phyloP scores from a whole-genome alignment of 1,140 invertebrate genomes.

The Drosophila mayri region DNA sequence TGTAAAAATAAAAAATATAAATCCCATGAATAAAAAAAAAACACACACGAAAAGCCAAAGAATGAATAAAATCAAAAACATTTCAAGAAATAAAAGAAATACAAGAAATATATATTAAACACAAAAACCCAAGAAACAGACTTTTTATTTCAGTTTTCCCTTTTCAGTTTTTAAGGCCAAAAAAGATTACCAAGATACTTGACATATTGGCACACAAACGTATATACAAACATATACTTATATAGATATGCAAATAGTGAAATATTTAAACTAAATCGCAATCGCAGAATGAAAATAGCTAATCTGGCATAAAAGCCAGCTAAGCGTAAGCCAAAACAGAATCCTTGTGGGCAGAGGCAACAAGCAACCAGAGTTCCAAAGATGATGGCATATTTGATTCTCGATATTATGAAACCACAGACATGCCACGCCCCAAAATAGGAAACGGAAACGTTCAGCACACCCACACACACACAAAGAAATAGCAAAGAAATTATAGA shows the following conservation, averaged over 20 bases:
- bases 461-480: constrained; percentile 22
- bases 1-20: constrained; percentile 24
- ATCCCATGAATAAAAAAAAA: constrained; percentile 33
- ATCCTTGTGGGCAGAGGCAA: constrained; percentile 31
- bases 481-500: constrained; percentile 48
- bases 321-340: constrained; percentile 72
- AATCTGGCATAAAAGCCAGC: constrained; percentile 76
- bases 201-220: constrained; percentile 48
- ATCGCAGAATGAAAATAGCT: constrained; percentile 52
- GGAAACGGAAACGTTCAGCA: constrained; percentile 45
- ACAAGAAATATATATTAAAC: constrained; percentile 29
- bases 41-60: constrained; percentile 72
- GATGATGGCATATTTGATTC: constrained; percentile 58
- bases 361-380: constrained; percentile 36
- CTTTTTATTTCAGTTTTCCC: constrained; percentile 36
- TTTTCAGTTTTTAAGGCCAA: constrained; percentile 26
- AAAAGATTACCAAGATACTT: constrained; percentile 42
- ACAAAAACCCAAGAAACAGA: constrained; percentile 1
- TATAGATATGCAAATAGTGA: constrained; percentile 34
- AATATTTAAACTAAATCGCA: constrained; percentile 42
- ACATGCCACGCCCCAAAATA: constrained; percentile 10
- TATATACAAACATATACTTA: constrained; percentile 17
- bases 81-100: constrained; percentile 29
- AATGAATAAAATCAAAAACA: constrained; percentile 65
- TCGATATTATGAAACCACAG: constrained; percentile 42